Evolutionary conservation across 2,113 vertebrate species (phyloP).

Genomic region (Passer domesticus): DNA sequence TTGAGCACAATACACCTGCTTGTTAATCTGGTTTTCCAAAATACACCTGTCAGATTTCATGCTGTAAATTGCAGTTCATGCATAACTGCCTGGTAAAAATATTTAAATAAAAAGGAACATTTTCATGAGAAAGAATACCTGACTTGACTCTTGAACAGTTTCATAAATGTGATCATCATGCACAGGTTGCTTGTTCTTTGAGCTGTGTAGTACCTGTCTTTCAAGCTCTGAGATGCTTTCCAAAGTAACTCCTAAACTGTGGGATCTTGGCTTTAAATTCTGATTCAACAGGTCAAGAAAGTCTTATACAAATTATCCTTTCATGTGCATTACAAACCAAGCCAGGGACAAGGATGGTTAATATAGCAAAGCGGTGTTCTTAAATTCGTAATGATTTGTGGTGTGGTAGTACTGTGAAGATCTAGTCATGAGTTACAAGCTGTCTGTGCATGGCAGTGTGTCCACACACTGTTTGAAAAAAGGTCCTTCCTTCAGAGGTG

Average conservation of each 20-base stretch:
- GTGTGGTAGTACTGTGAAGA: background rate
- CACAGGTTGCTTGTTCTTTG: background rate
- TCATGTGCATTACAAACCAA: fast-evolving
- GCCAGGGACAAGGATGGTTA: background rate
- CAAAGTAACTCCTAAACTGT: background rate
- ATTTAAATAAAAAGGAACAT: background rate
- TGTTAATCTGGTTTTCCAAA: background rate
- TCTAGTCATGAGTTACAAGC: background rate
- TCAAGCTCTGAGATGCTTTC: background rate
- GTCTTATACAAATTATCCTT: background rate
- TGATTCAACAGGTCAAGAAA: background rate
- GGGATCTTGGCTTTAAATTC: background rate
- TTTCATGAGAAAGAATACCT: background rate
- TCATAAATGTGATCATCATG: background rate
- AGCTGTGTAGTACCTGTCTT: background rate
- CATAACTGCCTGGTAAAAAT: background rate
- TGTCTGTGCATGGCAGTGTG: background rate
- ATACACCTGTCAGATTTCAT: background rate
- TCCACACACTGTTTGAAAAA: background rate
- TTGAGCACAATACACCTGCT: background rate
- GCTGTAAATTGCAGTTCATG: background rate
- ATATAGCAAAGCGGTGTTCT: background rate
- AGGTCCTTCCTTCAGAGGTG: background rate
- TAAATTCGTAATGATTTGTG: background rate
- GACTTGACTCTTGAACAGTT: background rate